phyloP scores from a whole-genome alignment of 2,888 invertebrate genomes.

The Chaitophorus viminalis region DNA sequence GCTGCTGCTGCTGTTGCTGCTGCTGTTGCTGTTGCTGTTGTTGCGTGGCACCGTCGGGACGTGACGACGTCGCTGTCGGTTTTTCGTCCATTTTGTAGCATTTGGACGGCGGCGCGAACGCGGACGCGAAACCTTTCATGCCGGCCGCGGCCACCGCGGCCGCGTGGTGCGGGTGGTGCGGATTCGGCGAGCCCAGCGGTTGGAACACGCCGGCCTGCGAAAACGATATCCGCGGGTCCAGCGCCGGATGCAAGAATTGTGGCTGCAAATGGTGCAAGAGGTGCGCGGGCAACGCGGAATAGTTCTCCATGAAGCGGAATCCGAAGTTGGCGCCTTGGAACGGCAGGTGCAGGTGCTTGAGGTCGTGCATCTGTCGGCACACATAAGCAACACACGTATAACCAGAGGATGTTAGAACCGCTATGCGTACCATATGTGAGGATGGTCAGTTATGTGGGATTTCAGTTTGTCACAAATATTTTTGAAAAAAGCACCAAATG shows the following conservation, averaged over 20 bases:
- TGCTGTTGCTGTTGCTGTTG: conserved; percentile 19
- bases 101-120: conserved; percentile 74
- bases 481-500: too few relatives aligned
- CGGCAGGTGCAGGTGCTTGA: conserved; percentile 67
- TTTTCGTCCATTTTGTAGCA: conserved; percentile 71
- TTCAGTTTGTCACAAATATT: too few relatives aligned
- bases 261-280: conserved; percentile 78
- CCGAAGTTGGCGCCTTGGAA: conserved; percentile 74
- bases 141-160: conserved; percentile 38
- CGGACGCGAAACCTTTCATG: conserved; percentile 71
- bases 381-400: conserved; percentile 24
- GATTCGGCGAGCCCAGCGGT: conserved; percentile 67
- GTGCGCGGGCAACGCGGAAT: conserved; percentile 75
- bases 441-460: too few relatives aligned
- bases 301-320: conserved; percentile 71
- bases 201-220: conserved; percentile 71
- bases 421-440: too few relatives aligned
- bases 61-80: neutral
- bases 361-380: conserved; percentile 63
- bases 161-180: conserved; percentile 44
- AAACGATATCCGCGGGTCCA: conserved; percentile 73
- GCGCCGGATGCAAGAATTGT: conserved; percentile 76
- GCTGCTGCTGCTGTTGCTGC: neutral
- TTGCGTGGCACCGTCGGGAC: conserved; percentile 26
- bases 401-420: neutral